Conservation (phyloP, 2,113 vertebrate genomes). For the Rhinolophus sinicus region DNA sequence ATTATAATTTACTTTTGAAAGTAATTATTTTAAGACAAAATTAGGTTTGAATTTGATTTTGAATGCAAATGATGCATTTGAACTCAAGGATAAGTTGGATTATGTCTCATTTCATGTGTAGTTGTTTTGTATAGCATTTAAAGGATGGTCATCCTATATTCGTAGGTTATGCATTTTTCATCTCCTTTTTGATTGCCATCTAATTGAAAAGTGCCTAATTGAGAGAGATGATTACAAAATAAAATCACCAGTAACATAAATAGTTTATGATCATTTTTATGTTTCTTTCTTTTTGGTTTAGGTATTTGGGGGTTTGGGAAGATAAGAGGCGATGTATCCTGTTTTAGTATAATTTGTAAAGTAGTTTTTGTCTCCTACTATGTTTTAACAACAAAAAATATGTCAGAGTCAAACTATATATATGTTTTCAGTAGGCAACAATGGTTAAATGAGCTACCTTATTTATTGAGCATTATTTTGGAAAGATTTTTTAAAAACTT, state of each 20-base stretch:
- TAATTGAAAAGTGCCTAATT: conserved; percentile 13
- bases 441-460: neutral
- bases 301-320: neutral
- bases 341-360: conserved; percentile 23
- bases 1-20: conserved; percentile 9
- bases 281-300: conserved; percentile 4
- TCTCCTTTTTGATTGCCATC: neutral
- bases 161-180: neutral
- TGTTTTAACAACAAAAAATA: conserved; percentile 36
- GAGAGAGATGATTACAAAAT: conserved; percentile 52
- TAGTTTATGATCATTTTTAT: conserved; percentile 31
- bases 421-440: neutral
- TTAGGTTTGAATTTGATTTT: conserved; percentile 24
- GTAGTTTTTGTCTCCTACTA: neutral
- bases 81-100: neutral
- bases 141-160: neutral
- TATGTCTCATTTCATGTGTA: neutral
- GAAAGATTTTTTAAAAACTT: neutral
- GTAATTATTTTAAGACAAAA: conserved; percentile 13
- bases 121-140: neutral
- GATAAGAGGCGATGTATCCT: neutral
- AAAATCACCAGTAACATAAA: conserved; percentile 27
- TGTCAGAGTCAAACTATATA: neutral
- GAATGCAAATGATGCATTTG: neutral
- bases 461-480: conserved; percentile 10